Conservation (phyloP, 2,797 vertebrate species). For the Myotis vivesi region DNA sequence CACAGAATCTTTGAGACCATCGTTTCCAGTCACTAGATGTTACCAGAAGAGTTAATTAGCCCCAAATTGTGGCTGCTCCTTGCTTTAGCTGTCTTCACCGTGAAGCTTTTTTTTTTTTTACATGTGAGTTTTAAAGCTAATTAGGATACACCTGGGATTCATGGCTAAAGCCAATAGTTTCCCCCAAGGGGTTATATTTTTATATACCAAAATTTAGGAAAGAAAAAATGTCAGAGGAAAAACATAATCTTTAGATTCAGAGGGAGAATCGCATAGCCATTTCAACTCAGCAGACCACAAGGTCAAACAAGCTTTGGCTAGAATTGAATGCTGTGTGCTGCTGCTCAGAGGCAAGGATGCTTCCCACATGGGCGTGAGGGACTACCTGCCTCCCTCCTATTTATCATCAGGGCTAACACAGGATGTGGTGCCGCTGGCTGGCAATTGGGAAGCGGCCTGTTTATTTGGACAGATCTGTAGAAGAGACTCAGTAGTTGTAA, state of each 20-base stretch:
- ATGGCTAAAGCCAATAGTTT: conserved; percentile 23
- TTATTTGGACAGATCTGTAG: conserved; percentile 79
- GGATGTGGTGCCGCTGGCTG: conserved; percentile 72
- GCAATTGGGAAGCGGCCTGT: conserved; percentile 79
- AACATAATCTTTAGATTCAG: conserved; percentile 35
- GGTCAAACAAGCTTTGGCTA: conserved; percentile 49
- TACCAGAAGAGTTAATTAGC: conserved; percentile 75
- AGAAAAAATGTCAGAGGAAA: conserved; percentile 50
- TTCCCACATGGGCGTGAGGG: conserved; percentile 75
- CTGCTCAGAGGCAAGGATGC: conserved; percentile 63
- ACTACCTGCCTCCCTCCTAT: conserved; percentile 75
- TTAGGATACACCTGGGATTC: conserved; percentile 72
- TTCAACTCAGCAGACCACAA: conserved; percentile 60
- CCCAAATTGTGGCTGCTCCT: conserved; percentile 48
- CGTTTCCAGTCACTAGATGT: conserved; percentile 42
- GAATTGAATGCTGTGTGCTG: conserved; percentile 60
- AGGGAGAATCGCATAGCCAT: background rate
- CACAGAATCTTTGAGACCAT: conserved; percentile 38
- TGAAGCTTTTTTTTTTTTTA: conserved; percentile 21
- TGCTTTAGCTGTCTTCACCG: conserved; percentile 67
- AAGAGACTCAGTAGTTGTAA: conserved; percentile 79
- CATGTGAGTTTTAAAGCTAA: conserved; percentile 68
- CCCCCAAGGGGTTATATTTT: conserved; percentile 9
- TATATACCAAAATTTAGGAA: conserved; percentile 8
- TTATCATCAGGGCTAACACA: conserved; percentile 74